Base-by-base conservation (phyloP, 2,888 invertebrate genomes). In the Gymnosoma rotundatum region DNA sequence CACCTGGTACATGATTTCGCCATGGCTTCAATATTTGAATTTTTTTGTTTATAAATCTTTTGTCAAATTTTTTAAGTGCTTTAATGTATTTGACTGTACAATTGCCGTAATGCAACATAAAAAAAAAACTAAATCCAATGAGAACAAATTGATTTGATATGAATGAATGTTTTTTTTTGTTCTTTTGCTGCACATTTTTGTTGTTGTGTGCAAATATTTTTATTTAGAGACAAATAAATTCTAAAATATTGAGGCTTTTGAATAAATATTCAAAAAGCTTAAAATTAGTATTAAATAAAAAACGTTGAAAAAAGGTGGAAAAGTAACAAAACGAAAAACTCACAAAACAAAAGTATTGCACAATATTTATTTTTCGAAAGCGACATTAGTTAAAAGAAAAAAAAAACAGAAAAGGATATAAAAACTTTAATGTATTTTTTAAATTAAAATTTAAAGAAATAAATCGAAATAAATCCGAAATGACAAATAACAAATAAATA, bases 281-380 rank as follows among this genome's bases (percentile, higher is more conserved):
- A 38, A 78, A 74, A 81, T 81, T 81, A 84, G 84, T 84, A 70
- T 75, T 64, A 64, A 54, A 78, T 78, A 81, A 81, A 80, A 81
- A 84, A 74, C 70, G 73, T 58, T 45, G 60, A 64, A 69, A 74
- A 78, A 75, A 64, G 64, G 81, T 81, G 81, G 54, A 21, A 50
- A 36, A 45, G 3, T 8, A 64, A 74, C 16, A 61, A 66, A 48
- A 56, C 21, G 36, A 56, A 42, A 69, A 60, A 82, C 61, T 42
- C 25, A 56, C 48, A 50, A 45, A 67, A 20, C 14, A 54, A 16
- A 73, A 66, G 69, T 32, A 64, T 25, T 60, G n/a, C 5, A 64
- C 38, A 70, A 52, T 50, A 52, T 50, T 52, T 18, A 20, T 20
- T 52, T n/a, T 69, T 61, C 25, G 0, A 36, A 38, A 16, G 14